These are phyloP conservation scores for Hemicrepidius hirtus DNA, from an alignment of 2,888 invertebrate species.

Conservation along the genomic window DNA sequence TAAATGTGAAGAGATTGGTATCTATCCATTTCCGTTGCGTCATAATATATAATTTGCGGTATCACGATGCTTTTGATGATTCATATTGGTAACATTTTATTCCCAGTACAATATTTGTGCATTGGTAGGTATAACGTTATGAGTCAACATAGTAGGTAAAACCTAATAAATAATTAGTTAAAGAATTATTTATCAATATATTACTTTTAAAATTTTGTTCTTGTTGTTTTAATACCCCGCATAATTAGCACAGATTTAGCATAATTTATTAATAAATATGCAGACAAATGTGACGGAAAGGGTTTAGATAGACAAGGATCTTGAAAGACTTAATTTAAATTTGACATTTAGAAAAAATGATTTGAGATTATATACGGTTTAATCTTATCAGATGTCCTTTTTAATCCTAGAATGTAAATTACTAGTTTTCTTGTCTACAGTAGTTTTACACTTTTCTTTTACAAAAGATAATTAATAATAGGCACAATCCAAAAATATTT, in stretches of 20 bases:
- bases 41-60: constrained; percentile 28
- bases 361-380: constrained; percentile 11
- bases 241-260: constrained; percentile 22
- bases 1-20: constrained; percentile 30
- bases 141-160: constrained; percentile 28
- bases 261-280: constrained; percentile 30
- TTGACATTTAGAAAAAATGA: constrained; percentile 27
- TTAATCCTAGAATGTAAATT: constrained; percentile 25
- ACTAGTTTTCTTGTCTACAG: background rate
- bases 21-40: constrained; percentile 38
- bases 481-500: background rate
- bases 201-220: background rate
- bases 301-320: constrained; percentile 26
- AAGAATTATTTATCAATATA: too few species aligned
- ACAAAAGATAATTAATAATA: constrained; percentile 11
- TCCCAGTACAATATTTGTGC: constrained; percentile 28
- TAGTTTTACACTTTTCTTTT: constrained; percentile 1
- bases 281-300: constrained; percentile 28
- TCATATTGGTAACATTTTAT: constrained; percentile 12
- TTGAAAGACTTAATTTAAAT: constrained; percentile 25
- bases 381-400: constrained; percentile 30
- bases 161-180: constrained; percentile 20
- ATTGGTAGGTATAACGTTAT: background rate
- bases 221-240: background rate
- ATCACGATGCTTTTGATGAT: constrained; percentile 25